Evolutionary conservation across 2,113 vertebrate genomes (phyloP).

Genomic region (Acanthisitta chloris): DNA sequence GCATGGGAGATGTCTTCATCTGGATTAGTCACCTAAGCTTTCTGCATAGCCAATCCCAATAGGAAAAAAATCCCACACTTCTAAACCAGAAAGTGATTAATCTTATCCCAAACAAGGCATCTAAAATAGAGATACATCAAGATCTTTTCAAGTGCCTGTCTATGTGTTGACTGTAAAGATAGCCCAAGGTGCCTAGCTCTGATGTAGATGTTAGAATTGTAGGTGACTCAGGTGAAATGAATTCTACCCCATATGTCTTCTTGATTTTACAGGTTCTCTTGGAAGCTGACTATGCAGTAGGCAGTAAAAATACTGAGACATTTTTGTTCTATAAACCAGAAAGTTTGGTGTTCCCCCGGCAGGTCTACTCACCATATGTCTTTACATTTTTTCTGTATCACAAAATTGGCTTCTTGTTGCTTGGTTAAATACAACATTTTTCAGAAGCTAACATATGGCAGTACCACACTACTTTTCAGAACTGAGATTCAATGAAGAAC

Average conservation of each 20-base stretch:
- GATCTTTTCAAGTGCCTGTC: not conserved
- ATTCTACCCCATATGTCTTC: not conserved
- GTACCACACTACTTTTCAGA: not conserved
- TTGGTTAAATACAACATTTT: constrained; percentile 43
- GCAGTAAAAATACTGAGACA: constrained; percentile 31
- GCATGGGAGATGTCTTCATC: not conserved
- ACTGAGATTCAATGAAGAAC: not conserved
- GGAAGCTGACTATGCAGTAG: constrained; percentile 17
- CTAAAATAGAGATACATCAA: not conserved
- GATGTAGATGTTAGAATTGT: not conserved
- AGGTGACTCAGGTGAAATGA: not conserved
- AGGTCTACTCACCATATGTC: constrained; percentile 62
- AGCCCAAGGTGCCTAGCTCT: not conserved
- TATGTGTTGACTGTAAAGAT: not conserved
- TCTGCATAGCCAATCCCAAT: not conserved
- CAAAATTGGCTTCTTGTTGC: constrained; percentile 48
- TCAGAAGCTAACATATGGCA: constrained; percentile 34
- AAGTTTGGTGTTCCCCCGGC: constrained; percentile 42
- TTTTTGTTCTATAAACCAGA: not conserved
- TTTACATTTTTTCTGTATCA: constrained; percentile 58
- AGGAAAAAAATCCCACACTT: not conserved
- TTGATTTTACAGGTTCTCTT: not conserved
- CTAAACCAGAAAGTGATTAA: not conserved
- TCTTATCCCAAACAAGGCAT: not conserved
- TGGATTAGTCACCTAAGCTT: not conserved